Conservation (phyloP, 2,888 invertebrate species). For the Lypha dubia region DNA sequence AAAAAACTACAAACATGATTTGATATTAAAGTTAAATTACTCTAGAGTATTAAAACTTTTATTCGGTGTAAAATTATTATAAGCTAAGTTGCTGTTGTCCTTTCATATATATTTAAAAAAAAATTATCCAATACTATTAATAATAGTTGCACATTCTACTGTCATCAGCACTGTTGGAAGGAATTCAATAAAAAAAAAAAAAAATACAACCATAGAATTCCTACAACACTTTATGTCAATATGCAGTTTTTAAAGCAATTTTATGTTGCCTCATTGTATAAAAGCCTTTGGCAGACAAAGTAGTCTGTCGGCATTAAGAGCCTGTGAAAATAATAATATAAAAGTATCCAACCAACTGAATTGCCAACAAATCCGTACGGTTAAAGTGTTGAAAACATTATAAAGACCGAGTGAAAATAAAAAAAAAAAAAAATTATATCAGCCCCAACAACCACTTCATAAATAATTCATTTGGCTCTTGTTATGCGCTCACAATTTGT, state of each 20-base stretch:
- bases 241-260: conserved; percentile 14
- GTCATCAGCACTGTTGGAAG: not conserved
- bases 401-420: conserved; percentile 44
- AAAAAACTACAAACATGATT: not conserved
- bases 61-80: too few relatives aligned
- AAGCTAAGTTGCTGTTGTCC: too few relatives aligned
- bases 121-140: too few relatives aligned
- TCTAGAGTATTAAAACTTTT: too few relatives aligned
- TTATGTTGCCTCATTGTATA: not conserved
- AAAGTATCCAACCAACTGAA: conserved; percentile 22
- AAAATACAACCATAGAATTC: conserved; percentile 12
- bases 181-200: not conserved
- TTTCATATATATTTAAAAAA: too few relatives aligned
- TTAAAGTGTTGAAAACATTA: conserved; percentile 70
- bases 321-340: conserved; percentile 13
- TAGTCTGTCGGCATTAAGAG: conserved; percentile 13
- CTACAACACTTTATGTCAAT: conserved; percentile 33
- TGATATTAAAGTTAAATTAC: too few relatives aligned
- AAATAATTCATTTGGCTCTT: conserved; percentile 82
- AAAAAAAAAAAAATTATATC: conserved; percentile 72
- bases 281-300: conserved; percentile 36
- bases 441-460: conserved; percentile 81
- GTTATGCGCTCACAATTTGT: conserved; percentile 65
- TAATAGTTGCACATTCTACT: too few relatives aligned
- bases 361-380: conserved; percentile 66